phyloP scores from a whole-genome alignment of 2,113 vertebrate species.

The Brachyhypopomus occidentalis region DNA sequence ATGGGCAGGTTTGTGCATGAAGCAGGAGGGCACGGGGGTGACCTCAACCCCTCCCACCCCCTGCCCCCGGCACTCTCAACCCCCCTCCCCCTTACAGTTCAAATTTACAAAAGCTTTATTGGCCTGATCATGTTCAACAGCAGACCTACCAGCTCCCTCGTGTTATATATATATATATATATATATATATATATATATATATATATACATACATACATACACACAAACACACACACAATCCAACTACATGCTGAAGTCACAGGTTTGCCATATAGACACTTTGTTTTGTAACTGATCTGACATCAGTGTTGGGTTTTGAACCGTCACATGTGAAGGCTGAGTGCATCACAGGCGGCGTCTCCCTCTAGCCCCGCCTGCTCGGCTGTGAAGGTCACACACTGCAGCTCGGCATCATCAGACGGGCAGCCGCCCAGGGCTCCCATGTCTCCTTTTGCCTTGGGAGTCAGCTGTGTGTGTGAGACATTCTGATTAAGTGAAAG shows the following conservation, averaged over 20 bases:
- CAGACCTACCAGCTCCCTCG: too few relatives aligned
- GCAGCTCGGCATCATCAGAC: not conserved
- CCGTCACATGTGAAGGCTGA: not conserved
- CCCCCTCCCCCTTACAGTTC: not conserved
- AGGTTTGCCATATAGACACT: not conserved
- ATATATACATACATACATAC: too few relatives aligned
- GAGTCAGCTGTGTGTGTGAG: not conserved
- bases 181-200: too few relatives aligned
- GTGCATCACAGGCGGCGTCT: not conserved
- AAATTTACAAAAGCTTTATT: not conserved
- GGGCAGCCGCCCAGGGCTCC: not conserved
- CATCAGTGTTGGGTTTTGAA: not conserved
- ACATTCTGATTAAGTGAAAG: slow-evolving; percentile 17
- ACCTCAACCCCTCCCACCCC: not conserved
- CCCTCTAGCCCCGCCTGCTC: not conserved
- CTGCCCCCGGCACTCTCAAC: not conserved
- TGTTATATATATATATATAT: too few relatives aligned
- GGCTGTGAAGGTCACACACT: slow-evolving; percentile 14
- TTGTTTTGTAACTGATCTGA: not conserved
- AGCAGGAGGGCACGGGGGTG: not conserved
- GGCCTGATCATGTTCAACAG: not conserved
- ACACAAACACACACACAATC: not conserved
- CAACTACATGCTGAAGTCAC: not conserved
- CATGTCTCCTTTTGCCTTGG: not conserved
- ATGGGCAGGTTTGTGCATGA: slow-evolving; percentile 50